Conservation (phyloP, 2,888 invertebrate species). For the Lomographa bimaculata region DNA sequence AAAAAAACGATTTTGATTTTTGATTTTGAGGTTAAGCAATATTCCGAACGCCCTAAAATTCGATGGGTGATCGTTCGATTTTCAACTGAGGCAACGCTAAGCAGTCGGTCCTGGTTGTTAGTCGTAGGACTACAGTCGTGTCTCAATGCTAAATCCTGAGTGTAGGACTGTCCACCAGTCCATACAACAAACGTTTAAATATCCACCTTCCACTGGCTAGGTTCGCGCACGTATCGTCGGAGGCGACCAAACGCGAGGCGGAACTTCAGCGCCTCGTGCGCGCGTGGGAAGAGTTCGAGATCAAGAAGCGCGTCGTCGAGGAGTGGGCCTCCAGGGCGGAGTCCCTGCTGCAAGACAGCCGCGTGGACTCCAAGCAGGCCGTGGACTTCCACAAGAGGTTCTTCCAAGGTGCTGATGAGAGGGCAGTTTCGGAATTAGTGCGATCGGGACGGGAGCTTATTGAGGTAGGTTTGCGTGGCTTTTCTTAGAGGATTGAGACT, state of each 20-base stretch:
- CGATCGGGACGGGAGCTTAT: constrained; percentile 88
- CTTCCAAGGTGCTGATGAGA: constrained; percentile 94
- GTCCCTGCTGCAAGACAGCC: constrained; percentile 89
- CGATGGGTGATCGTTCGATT: no score
- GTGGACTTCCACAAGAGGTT: constrained; percentile 94
- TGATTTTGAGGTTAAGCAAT: no score
- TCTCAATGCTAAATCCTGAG: no score
- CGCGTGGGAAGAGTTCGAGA: constrained; percentile 93
- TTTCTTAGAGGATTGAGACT: no score
- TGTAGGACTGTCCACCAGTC: no score
- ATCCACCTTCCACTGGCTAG: no score
- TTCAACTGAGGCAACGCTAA: no score
- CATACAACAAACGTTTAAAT: no score
- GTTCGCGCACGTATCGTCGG: constrained; percentile 90
- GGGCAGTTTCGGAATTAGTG: constrained; percentile 91
- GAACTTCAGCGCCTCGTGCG: constrained; percentile 90
- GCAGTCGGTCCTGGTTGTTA: no score
- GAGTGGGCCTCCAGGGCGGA: constrained; percentile 95
- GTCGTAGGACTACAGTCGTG: no score
- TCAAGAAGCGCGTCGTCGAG: constrained; percentile 90
- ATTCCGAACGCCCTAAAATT: no score
- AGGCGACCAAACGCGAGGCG: constrained; percentile 90
- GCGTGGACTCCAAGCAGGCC: constrained; percentile 90
- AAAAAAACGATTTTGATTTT: no score
- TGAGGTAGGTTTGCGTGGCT: constrained; percentile 84